Conservation (phyloP, 2,797 vertebrate genomes). For the Columba guinea region DNA sequence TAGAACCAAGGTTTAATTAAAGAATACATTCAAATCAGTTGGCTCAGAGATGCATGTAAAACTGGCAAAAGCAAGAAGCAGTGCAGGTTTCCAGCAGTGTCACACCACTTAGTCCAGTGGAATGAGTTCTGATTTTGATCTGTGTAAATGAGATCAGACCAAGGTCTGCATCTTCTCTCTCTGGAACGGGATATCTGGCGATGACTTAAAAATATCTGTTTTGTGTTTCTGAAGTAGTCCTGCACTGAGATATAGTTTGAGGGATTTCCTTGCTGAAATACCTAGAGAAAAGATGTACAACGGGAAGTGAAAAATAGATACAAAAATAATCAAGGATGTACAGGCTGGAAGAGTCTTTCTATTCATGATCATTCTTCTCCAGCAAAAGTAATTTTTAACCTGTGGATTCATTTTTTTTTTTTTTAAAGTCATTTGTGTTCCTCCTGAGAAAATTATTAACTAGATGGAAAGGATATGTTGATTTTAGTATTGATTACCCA, state of each 20-base stretch:
- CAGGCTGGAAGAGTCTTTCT: not conserved
- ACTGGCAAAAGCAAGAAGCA: not conserved
- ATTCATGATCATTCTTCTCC: not conserved
- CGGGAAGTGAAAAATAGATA: not conserved
- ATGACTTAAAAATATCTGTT: not conserved
- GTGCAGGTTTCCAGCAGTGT: not conserved
- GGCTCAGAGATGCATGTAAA: not conserved
- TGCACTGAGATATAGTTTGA: not conserved
- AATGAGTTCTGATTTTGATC: conserved; percentile 37
- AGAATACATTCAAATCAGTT: not conserved
- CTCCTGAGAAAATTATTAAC: not conserved
- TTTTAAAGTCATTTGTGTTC: not conserved
- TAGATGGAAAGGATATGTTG: not conserved
- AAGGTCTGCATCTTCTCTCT: not conserved
- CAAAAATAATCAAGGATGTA: not conserved
- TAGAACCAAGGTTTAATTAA: conserved; percentile 17
- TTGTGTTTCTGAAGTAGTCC: not conserved
- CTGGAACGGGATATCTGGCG: not conserved
- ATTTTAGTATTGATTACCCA: not conserved
- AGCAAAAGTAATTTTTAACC: conserved; percentile 17
- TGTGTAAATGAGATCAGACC: not conserved
- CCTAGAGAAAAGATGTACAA: not conserved
- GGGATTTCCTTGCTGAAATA: not conserved
- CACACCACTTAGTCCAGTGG: not conserved
- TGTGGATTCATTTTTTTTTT: not conserved